Evolutionary conservation across 2,888 invertebrate genomes (phyloP).

Genomic region (Didymodactylos carnosus): DNA sequence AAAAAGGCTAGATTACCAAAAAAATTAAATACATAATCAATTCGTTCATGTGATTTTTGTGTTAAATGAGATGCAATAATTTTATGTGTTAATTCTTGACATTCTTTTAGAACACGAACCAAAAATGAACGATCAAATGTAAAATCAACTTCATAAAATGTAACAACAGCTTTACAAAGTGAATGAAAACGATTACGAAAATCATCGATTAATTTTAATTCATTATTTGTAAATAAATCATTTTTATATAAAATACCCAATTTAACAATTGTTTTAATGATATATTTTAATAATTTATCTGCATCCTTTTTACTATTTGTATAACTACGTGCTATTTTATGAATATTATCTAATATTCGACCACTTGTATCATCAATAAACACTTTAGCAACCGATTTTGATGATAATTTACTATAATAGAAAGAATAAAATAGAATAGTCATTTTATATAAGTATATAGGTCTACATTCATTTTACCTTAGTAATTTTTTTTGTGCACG

Average conservation of each 20-base stretch:
- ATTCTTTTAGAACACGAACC: slow-evolving; percentile 51
- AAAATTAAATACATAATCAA: slow-evolving; percentile 56
- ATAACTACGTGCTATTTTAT: slow-evolving; percentile 53
- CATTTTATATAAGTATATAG: not conserved
- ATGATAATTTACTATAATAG: slow-evolving; percentile 49
- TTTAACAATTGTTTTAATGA: slow-evolving; percentile 86
- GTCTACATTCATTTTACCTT: not conserved
- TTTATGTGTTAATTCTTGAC: slow-evolving; percentile 51
- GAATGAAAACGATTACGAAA: slow-evolving; percentile 46
- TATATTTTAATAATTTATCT: slow-evolving; percentile 79
- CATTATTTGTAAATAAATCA: slow-evolving; percentile 56
- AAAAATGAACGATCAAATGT: slow-evolving; percentile 50
- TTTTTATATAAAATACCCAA: slow-evolving; percentile 49
- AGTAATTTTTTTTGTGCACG: not conserved
- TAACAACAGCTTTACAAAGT: slow-evolving; percentile 66
- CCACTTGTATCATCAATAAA: slow-evolving; percentile 79
- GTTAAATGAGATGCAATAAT: slow-evolving; percentile 60
- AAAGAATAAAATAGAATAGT: not conserved
- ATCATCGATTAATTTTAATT: slow-evolving; percentile 44
- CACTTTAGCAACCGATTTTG: slow-evolving; percentile 61
- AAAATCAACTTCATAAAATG: slow-evolving; percentile 40
- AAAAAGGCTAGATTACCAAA: slow-evolving; percentile 46
- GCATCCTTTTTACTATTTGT: slow-evolving; percentile 62
- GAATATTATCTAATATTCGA: slow-evolving; percentile 68
- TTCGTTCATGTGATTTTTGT: slow-evolving; percentile 57